phyloP scores from a whole-genome alignment of 2,113 vertebrate species.

The Myanophis thanlyinensis region DNA sequence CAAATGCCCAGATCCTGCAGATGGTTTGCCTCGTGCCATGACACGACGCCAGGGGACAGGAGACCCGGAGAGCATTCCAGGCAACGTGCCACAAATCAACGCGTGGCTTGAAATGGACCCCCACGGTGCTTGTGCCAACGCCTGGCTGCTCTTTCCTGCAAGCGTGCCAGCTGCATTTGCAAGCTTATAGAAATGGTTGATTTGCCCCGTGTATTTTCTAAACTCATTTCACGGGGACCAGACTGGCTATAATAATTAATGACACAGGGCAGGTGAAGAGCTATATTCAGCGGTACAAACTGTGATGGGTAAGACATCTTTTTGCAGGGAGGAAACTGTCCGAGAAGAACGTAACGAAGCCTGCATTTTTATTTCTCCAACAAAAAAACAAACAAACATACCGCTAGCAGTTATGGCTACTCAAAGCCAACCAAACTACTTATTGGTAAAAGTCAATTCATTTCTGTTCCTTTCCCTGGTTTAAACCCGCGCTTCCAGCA shows the following conservation, averaged over 20 bases:
- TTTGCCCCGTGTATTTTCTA: not conserved
- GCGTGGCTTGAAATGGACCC: not conserved
- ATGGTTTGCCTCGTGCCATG: constrained; percentile 2
- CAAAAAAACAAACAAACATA: not conserved
- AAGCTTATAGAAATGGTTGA: not conserved
- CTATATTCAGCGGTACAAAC: not conserved
- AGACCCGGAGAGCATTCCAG: not conserved
- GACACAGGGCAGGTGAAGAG: not conserved
- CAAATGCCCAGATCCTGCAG: not conserved
- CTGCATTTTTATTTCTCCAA: not conserved
- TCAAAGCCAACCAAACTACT: not conserved
- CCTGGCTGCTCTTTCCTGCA: not conserved
- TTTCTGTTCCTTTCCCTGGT: not conserved
- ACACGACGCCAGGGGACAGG: not conserved
- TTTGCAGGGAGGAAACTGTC: not conserved
- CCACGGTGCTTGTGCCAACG: not conserved
- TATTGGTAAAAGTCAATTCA: not conserved
- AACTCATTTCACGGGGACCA: not conserved
- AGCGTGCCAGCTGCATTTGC: not conserved
- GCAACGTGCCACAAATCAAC: not conserved
- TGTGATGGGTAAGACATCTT: not conserved
- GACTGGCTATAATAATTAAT: not conserved
- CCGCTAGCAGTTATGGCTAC: not conserved
- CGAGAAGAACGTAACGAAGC: not conserved
- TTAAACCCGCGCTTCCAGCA: not conserved